Evolutionary conservation across 1,140 invertebrate genomes (phyloP).

Genomic region (Heliconius himera): DNA sequence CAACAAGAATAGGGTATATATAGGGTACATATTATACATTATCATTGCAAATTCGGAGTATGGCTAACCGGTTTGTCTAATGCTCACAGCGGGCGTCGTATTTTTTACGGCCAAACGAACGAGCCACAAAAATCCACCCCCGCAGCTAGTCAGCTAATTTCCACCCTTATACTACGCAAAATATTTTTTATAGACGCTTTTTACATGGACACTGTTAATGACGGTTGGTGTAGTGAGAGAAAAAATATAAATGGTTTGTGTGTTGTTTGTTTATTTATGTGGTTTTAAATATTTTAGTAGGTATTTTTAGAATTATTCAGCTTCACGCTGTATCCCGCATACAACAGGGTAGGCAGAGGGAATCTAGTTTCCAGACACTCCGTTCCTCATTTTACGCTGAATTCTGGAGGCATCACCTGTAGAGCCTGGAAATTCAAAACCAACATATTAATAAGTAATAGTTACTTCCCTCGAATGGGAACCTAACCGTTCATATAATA

Average conservation of each 20-base stretch:
- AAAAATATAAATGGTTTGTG: not conserved
- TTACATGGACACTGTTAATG: conserved; percentile 34
- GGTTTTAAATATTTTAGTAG: not conserved
- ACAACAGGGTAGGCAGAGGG: not conserved
- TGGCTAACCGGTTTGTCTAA: conserved; percentile 36
- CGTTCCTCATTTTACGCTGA: not conserved
- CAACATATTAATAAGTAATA: not conserved
- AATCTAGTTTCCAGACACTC: not conserved
- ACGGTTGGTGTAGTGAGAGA: not conserved
- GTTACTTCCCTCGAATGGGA: not conserved
- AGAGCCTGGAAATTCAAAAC: no score
- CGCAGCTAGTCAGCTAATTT: conserved; percentile 43
- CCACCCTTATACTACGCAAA: conserved; percentile 31
- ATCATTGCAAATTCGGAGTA: conserved; percentile 40
- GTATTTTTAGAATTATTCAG: no score
- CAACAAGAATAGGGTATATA: not conserved
- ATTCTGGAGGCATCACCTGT: no score
- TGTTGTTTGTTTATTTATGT: not conserved
- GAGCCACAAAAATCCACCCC: conserved; percentile 49
- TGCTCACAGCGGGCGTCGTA: conserved; percentile 45
- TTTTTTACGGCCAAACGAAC: conserved; percentile 44
- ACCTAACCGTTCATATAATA: not conserved
- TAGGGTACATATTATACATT: conserved; percentile 33
- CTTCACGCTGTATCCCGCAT: no score
- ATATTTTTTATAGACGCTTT: conserved; percentile 35